A percentile compares a stretch with the other conserved stretches of the same genome.
Conservation (phyloP, 1,140 invertebrate species). For the Calliphora vicina region DNA sequence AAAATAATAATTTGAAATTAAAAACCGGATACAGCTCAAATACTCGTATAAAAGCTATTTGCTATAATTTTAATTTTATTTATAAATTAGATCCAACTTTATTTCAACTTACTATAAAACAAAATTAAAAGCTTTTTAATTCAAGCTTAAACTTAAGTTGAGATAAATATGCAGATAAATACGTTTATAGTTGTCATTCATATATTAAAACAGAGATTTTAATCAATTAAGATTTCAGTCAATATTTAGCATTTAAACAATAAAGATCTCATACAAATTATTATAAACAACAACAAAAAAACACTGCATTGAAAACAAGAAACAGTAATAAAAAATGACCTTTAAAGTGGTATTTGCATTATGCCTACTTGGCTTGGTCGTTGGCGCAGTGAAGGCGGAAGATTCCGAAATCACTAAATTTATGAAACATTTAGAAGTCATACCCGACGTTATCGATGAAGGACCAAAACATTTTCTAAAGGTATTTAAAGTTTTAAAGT, state of each 20-base stretch:
- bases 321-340: conserved; percentile 25
- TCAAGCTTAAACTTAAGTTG: not conserved
- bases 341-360: conserved; percentile 15
- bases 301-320: not conserved
- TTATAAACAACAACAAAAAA: conserved; percentile 10
- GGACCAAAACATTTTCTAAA: conserved; percentile 58
- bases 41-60: too few species aligned
- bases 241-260: conserved; percentile 30
- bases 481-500: conserved; percentile 36
- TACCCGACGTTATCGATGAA: conserved; percentile 56
- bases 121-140: not conserved
- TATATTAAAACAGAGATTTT: conserved; percentile 23
- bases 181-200: not conserved
- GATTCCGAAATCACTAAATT: conserved; percentile 53
- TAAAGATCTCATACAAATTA: conserved; percentile 17
- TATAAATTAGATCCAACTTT: too few species aligned
- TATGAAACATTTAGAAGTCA: conserved; percentile 49
- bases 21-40: too few species aligned
- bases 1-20: too few species aligned
- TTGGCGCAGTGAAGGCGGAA: not conserved
- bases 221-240: not conserved
- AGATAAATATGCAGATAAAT: conserved; percentile 11
- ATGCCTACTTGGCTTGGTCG: not conserved
- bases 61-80: too few species aligned
- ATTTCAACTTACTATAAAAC: not conserved